A percentile compares a stretch with the other conserved stretches of the same genome.
Conservation (phyloP, 2,797 vertebrate species). For the Coregonus sp. region DNA sequence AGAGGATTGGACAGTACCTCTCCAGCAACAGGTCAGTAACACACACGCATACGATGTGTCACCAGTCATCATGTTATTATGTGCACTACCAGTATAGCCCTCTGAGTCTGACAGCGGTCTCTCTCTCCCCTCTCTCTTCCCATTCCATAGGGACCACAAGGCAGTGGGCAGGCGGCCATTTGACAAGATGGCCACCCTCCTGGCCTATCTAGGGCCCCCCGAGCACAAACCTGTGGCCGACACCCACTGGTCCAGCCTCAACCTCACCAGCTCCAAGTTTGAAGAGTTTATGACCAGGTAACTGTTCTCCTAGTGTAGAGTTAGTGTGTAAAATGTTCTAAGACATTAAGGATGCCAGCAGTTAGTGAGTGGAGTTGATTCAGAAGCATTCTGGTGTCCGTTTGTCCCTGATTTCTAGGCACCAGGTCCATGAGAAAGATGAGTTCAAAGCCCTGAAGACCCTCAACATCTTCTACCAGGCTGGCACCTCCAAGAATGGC, state of each 20-base stretch:
- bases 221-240: constrained; percentile 98
- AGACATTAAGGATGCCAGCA: background rate
- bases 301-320: background rate
- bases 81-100: no score
- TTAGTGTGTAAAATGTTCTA: background rate
- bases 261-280: constrained; percentile 98
- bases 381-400: background rate
- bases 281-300: constrained; percentile 99
- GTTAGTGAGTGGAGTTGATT: background rate
- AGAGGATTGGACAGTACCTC: constrained; percentile 97
- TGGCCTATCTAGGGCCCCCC: constrained; percentile 95
- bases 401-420: constrained; percentile 68
- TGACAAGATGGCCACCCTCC: constrained; percentile 98
- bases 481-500: constrained; percentile 96
- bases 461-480: constrained; percentile 98
- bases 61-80: no score
- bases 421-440: constrained; percentile 98
- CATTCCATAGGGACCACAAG: constrained; percentile 89
- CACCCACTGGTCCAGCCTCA: constrained; percentile 98
- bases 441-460: constrained; percentile 99
- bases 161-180: constrained; percentile 96
- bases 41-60: background rate
- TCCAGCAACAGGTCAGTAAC: constrained; percentile 90
- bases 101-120: background rate
- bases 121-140: background rate